Evolutionary conservation across 2,113 vertebrate genomes (phyloP).

Genomic region (Lepisosteus osseus): DNA sequence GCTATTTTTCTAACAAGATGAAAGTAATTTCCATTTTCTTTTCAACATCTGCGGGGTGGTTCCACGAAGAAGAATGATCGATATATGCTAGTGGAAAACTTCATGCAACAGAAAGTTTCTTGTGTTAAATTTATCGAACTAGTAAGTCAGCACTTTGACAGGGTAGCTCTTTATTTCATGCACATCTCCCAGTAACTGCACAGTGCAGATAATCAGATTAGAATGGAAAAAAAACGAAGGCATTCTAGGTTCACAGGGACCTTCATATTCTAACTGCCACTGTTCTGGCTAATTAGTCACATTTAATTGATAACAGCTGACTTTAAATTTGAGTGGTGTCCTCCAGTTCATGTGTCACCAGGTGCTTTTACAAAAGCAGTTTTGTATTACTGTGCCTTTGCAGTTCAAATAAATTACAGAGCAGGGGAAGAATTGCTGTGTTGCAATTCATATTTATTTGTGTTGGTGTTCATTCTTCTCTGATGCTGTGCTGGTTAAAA

Average conservation of each 20-base stretch:
- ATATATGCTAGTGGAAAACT: background rate
- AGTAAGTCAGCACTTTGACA: background rate
- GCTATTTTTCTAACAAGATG: no score
- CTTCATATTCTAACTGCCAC: background rate
- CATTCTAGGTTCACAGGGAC: background rate
- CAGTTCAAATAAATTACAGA: no score
- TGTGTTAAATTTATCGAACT: background rate
- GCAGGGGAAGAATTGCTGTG: no score
- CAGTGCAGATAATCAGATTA: background rate
- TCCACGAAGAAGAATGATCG: no score
- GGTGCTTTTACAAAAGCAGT: no score
- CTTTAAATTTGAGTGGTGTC: background rate
- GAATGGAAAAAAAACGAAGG: background rate
- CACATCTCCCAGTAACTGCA: background rate
- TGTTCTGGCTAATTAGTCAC: background rate
- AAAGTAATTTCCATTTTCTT: no score
- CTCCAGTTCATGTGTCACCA: no score
- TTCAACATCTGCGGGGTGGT: no score
- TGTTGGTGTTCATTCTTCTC: no score
- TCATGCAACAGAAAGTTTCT: background rate
- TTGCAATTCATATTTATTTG: no score
- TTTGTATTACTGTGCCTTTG: no score
- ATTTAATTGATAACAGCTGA: conserved; percentile 12
- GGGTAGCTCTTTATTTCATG: background rate
- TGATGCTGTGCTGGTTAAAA: no score